Evolutionary conservation across 2,113 vertebrate species (phyloP).

Genomic region (Corythornis cristatus): DNA sequence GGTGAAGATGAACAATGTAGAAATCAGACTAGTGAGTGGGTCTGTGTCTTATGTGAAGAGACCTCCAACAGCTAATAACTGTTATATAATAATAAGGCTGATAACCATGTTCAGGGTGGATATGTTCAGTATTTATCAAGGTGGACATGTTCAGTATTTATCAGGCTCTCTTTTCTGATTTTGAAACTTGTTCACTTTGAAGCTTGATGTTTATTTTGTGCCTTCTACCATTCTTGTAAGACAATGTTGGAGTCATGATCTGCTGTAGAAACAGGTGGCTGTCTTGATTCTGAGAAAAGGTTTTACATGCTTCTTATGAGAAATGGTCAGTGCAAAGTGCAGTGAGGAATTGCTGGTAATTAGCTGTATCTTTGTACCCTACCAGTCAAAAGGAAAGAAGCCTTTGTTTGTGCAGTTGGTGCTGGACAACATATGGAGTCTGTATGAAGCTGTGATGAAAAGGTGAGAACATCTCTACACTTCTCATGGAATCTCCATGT

Average conservation of each 20-base stretch:
- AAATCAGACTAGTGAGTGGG: background rate
- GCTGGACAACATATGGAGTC: constrained; percentile 96
- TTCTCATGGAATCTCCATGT: background rate
- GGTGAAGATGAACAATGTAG: background rate
- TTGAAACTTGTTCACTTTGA: background rate
- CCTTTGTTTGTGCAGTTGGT: constrained; percentile 95
- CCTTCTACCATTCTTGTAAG: background rate
- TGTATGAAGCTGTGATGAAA: constrained; percentile 93
- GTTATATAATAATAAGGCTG: too few relatives aligned
- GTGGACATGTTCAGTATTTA: background rate
- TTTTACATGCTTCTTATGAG: background rate
- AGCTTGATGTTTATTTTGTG: background rate
- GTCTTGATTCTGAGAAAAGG: background rate
- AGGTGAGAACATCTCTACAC: constrained; percentile 75
- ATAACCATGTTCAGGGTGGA: background rate
- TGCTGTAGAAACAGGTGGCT: background rate
- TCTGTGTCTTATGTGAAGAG: background rate
- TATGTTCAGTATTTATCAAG: background rate
- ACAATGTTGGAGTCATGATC: background rate
- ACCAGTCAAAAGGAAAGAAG: constrained; percentile 94
- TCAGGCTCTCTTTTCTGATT: background rate
- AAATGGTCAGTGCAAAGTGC: background rate
- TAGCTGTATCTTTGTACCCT: constrained; percentile 21
- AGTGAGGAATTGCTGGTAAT: background rate
- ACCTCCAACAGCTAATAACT: background rate